phyloP scores from a whole-genome alignment of 2,113 vertebrate species.

The Nettapus auritus region DNA sequence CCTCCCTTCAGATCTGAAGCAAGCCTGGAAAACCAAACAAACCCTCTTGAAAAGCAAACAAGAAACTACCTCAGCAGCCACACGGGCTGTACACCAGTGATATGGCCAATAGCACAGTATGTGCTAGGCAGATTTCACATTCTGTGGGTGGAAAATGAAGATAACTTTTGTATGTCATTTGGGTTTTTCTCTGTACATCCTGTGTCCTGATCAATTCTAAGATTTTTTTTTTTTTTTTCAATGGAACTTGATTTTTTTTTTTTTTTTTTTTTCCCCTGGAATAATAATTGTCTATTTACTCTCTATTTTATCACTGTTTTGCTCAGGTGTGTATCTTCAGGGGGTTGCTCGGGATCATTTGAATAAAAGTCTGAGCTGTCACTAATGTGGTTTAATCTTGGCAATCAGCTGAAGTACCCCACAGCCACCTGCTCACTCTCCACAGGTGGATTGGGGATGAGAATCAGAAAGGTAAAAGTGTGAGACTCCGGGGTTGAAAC shows the following conservation, averaged over 20 bases:
- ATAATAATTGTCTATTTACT: background rate
- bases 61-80: background rate
- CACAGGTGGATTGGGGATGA: background rate
- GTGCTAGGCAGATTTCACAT: background rate
- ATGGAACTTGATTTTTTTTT: background rate
- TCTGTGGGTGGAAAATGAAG: background rate
- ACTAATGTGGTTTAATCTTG: background rate
- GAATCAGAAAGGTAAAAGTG: background rate
- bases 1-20: background rate
- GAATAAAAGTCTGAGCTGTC: background rate
- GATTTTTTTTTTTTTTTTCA: background rate
- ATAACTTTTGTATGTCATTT: background rate
- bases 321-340: background rate
- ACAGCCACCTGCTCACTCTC: background rate
- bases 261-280: background rate
- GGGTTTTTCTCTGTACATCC: background rate
- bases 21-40: background rate
- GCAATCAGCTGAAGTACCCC: background rate
- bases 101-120: background rate
- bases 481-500: background rate
- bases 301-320: background rate
- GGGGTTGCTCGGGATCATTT: background rate
- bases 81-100: accelerated
- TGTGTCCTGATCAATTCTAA: background rate
- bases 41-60: background rate